These are phyloP conservation scores for Lanius collurio DNA, from an alignment of 2,113 vertebrate species.

Conservation along the genomic window DNA sequence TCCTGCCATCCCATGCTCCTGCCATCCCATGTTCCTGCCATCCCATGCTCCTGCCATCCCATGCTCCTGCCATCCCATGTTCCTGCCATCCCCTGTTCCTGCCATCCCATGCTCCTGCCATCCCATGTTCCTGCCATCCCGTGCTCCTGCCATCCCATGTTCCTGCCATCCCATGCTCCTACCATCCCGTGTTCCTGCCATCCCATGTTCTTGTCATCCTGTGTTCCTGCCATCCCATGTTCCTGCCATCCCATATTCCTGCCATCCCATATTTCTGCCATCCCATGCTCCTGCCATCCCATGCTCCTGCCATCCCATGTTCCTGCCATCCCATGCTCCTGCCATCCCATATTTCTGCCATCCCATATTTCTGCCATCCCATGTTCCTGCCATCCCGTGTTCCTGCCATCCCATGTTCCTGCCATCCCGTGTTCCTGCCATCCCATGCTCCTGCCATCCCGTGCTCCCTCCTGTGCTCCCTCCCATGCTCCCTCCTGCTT, in stretches of 20 bases:
- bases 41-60: too few species aligned
- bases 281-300: neutral
- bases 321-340: neutral
- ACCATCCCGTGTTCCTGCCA: accelerated
- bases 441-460: neutral
- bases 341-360: neutral
- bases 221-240: too few species aligned
- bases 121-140: too few species aligned
- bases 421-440: neutral
- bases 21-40: too few species aligned
- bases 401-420: neutral
- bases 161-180: neutral
- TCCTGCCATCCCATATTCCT: too few species aligned
- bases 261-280: neutral
- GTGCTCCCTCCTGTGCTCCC: neutral
- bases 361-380: too few species aligned
- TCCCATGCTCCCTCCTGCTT: neutral
- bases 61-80: accelerated
- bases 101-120: too few species aligned
- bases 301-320: neutral
- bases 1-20: neutral
- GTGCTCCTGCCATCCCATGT: neutral
- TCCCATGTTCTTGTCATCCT: neutral
- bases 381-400: too few species aligned
- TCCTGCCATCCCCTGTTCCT: neutral